Evolutionary conservation across 2,888 invertebrate species (phyloP), one percentile per base, ranked within the genome.

Genomic region (Andrena marginata): DNA sequence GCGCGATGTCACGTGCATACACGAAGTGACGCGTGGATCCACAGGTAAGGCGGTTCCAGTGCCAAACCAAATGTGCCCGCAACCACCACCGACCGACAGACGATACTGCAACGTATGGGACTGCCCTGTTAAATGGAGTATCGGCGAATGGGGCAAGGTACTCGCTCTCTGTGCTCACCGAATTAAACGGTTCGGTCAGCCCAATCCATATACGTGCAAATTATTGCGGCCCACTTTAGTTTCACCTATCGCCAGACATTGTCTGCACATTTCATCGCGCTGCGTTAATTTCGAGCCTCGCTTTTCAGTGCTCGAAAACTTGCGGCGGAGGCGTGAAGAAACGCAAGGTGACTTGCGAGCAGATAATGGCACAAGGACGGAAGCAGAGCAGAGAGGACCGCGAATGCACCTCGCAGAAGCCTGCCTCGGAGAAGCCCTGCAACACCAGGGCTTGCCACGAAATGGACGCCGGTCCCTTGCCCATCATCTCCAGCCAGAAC

Each of bases 31-130:
- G 0, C 96, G 98, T 67, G 98, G 97, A 42, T 70, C 70, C 1
- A 97, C 97, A 16, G 97, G 97, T 51, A 98, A 98, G 93, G 97
- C 98, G 0, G 97, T 99, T 84, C 97, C 98, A 10, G 97, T 99
- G n/a, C 98, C 99, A 0, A 98, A 97, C 94, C 97, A 97, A 92
- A 97, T 98, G 97, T 98, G 99, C 92, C 98, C 98, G 0, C 97
- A 97, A 91, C 98, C 98, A 0, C 97, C 97, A 0, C 99, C 99
- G 0, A 96, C 97, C 0, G 98, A 98, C 92, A 95, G 98, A 0
- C 98, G 98, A 94, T 97, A 97, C 93, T 99, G 99, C 95, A 98
- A 98, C 93, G 97, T 98, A 0, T 95, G 98, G 77, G 98, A 99
- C 94, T 99, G 99, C 91, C 98, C 98, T 0, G 97, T 98, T 0